Evolutionary conservation across 1,140 invertebrate genomes (phyloP), one percentile per base, ranked within the genome.

Genomic region (Globodera rostochiensis): DNA sequence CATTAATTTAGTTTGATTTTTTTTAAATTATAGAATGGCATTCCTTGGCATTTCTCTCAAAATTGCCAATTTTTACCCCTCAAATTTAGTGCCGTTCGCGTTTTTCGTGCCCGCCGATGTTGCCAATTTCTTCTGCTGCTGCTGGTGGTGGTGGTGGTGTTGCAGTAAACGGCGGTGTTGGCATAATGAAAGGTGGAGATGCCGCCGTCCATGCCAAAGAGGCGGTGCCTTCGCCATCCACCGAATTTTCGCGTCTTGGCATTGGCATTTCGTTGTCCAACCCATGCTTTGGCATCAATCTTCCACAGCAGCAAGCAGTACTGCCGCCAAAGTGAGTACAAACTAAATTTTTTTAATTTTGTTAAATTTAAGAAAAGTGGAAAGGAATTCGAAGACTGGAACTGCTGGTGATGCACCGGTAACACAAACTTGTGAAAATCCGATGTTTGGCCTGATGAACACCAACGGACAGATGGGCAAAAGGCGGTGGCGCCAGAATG

Each of bases 201-300:
- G 36, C 36, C 70, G 19, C 70, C 69, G 19, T 46, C 25, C 46
- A n/a, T 75, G 66, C 47, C 9, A 70, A 21, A 21, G 50, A 21
- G 45, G 57, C 88, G 19, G 76, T 89, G 49, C 87, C 88, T 8
- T 90, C 88, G 49, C 88, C 88, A 36, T 86, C 84, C 47, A 90
- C 84, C 57, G 88, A 89, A 75, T 82, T 89, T 15, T 83, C 84
- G 13, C 84, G 84, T 80, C 71, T 89, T 13, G 87, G 69, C 73
- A 88, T 89, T 13, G 87, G 69, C 73, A 87, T 88, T 70, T 83
- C 86, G 21, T 60, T 88, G 19, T 13, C 79, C 13, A 86, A 86
- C 80, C 87, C 85, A 25, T 86, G 85, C 73, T 86, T 86, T 82
- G 60, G 25, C 13, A 11, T 64, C 3, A 4, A 4, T 2, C 11